Evolutionary conservation across 2,797 vertebrate species (phyloP), one percentile per base, ranked within the genome.

Genomic region (Pantherophis alleghaniensis): DNA sequence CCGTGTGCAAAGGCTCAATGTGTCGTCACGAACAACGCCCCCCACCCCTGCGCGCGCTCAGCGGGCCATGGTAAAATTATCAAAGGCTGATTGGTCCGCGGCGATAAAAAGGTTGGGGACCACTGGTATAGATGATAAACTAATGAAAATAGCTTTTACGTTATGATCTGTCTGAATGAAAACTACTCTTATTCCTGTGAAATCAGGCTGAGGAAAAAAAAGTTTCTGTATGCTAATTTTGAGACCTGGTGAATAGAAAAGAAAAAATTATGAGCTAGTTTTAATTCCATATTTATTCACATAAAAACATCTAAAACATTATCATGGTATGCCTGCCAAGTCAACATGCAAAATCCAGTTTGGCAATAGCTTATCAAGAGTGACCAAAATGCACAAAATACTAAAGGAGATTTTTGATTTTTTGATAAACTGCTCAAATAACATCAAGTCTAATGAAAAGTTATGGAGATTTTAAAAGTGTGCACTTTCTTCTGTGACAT

Each of bases 141-240:
- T 83, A 83, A 93, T 88, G 90, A 91, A 87, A 93, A 53, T 53
- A 93, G 69, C 1, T 74, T 91, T 24, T 88, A 18, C 7, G 20
- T 79, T 59, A 79, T 47, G 20, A n/a, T 88, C 63, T 56, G 88
- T 79, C 63, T 55, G 90, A 79, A 59, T 61, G 18, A 61, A 51
- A 22, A 69, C 7, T 53, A 1, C 0, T 5, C 56, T 32, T 60
- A 37, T 60, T 94, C 56, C 51, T 0, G 0, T 42, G 83, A 63
- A 60, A 53, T 86, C 56, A 11, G 86, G 7, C 9, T 16, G 51
- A 93, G 88, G 4, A 32, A 63, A 13, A 24, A 32, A 22, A 59
- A 90, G 32, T 24, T 53, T 42, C 42, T 0, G 0, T 6, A 42
- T 53, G 20, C 32, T 59, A 60, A 37, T 51, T 37, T 91, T 74